These are phyloP conservation scores for Labia minor DNA, from an alignment of 2,888 invertebrate genomes.

Conservation along the genomic window DNA sequence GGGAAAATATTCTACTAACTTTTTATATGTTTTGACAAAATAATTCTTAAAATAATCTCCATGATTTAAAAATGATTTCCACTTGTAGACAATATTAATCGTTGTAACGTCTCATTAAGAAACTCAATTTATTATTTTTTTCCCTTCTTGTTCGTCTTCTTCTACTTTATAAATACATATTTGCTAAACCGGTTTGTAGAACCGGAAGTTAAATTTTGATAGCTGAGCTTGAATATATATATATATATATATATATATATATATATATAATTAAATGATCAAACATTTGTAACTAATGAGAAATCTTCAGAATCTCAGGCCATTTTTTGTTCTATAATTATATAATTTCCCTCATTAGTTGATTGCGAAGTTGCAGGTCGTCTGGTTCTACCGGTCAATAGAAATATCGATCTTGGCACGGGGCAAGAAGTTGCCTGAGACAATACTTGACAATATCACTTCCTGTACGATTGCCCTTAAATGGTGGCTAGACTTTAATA, in stretches of 20 bases:
- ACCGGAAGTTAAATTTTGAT: background rate
- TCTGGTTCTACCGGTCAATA: slow-evolving; percentile 4
- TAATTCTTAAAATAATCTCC: background rate
- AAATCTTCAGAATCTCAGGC: background rate
- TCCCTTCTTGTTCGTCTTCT: too few relatives aligned
- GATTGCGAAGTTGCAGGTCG: background rate
- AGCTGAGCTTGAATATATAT: background rate
- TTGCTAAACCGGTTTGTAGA: background rate
- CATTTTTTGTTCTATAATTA: background rate
- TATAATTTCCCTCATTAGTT: background rate
- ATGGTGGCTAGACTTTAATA: background rate
- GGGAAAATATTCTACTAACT: background rate
- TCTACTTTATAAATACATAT: too few relatives aligned
- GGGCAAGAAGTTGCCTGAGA: background rate
- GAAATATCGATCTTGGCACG: background rate
- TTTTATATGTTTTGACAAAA: background rate
- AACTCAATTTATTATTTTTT: too few relatives aligned
- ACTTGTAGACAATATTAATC: background rate
- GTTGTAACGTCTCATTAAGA: background rate
- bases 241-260: too few relatives aligned
- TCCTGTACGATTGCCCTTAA: background rate
- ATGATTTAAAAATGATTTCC: background rate
- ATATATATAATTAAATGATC: background rate
- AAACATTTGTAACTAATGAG: slow-evolving; percentile 1
- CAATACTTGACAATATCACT: background rate